Conservation (phyloP, 2,113 vertebrate species). For the Orientallactaga bullata region DNA sequence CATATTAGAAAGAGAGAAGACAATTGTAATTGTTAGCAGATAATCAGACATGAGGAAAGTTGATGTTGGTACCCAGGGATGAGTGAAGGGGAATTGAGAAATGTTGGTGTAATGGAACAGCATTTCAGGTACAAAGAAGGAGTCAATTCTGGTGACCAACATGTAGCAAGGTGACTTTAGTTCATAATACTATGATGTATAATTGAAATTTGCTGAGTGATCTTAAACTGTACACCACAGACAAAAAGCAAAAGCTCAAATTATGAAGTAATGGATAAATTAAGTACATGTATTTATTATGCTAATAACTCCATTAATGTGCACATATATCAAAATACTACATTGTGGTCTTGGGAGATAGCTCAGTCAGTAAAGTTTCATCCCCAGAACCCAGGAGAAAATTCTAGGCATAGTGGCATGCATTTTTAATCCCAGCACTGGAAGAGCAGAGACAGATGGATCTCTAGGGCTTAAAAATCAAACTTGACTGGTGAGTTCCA, state of each 20-base stretch:
- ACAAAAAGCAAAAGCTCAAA: background rate
- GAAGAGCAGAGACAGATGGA: no score
- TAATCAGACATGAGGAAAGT: background rate
- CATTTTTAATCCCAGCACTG: background rate
- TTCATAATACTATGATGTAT: background rate
- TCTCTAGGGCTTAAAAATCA: no score
- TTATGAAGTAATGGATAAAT: no score
- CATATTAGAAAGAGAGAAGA: background rate
- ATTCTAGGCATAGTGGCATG: no score
- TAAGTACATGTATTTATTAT: background rate
- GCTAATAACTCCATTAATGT: background rate
- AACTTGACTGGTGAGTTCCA: no score
- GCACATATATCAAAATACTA: background rate
- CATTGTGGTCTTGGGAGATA: no score
- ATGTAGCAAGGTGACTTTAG: background rate
- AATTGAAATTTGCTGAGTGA: background rate
- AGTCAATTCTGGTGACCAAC: background rate
- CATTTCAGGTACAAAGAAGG: background rate
- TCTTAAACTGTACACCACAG: background rate
- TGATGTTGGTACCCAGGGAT: background rate
- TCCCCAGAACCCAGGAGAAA: no score
- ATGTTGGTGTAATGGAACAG: background rate
- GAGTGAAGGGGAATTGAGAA: background rate
- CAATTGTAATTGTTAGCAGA: no score
- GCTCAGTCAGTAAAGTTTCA: no score